phyloP scores from a whole-genome alignment of 2,797 vertebrate species.

The Darevskia nairensis region DNA sequence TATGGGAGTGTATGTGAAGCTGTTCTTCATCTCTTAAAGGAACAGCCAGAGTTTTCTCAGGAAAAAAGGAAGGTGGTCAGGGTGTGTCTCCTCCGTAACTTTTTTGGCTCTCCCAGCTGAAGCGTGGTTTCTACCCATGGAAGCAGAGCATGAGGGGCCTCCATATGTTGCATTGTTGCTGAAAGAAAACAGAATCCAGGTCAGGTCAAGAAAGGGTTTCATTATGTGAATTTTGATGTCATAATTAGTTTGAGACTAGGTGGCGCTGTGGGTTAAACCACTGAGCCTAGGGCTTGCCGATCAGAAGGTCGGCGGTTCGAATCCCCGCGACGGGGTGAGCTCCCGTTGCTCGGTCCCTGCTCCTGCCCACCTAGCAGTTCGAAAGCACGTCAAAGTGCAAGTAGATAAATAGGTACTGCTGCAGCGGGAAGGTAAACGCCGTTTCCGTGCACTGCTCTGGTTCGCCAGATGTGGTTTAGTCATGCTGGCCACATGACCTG shows the following conservation, averaged over 20 bases:
- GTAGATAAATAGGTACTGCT: too few species aligned
- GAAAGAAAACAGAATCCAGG: neutral
- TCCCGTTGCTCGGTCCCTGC: too few species aligned
- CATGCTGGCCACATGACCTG: too few species aligned
- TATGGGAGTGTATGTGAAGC: neutral
- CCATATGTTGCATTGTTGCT: accelerated
- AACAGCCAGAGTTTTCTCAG: neutral
- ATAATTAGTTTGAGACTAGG: neutral
- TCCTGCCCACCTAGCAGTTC: too few species aligned
- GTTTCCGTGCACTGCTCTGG: too few species aligned
- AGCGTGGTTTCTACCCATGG: slow-evolving; percentile 63
- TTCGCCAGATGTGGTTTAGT: too few species aligned
- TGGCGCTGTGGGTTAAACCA: too few species aligned
- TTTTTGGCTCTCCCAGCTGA: slow-evolving; percentile 44
- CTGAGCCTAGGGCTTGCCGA: too few species aligned
- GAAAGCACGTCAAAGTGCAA: too few species aligned
- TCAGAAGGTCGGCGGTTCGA: too few species aligned
- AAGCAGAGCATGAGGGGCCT: slow-evolving; percentile 38
- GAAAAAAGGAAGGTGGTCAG: neutral
- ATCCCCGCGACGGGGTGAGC: too few species aligned
- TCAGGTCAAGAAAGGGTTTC: neutral
- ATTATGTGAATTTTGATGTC: neutral
- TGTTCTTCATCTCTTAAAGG: neutral
- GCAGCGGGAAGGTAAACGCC: too few species aligned
- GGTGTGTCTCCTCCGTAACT: neutral